Evolutionary conservation across 2,888 invertebrate genomes (phyloP), one percentile per base, ranked within the genome.

Genomic region (Ditylenchus weischeri): DNA sequence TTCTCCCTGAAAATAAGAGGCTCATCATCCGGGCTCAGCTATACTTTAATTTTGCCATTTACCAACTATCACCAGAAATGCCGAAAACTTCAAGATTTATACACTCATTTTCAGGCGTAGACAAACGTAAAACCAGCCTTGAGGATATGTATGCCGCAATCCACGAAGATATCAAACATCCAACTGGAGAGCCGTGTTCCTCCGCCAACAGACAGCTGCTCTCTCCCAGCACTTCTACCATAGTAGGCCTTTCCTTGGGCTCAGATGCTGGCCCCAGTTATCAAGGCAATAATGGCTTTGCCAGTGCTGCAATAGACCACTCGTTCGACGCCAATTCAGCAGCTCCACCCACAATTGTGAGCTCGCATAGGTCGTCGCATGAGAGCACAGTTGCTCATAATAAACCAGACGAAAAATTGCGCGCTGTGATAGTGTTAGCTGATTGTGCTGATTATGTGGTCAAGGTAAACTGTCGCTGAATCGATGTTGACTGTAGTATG

Each of bases 361-460:
- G 43, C 43, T 54, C 57, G 1, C 57, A 54, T 23, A 23, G 29
- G 23, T 54, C 13, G 57, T 54, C 57, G 8, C 23, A 29, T 29
- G 57, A 23, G 13, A 54, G 23, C 29, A 54, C 23, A 29, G 57
- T 8, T 23, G 11, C 23, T 29, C 23, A 1, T 29, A 29, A 21
- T 5, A 59, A 21, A 35, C 59, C 59, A 19, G 36, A 19, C 19
- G 29, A 21, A 38, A 23, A 59, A 35, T 19, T 36, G 19, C 36
- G 35, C 1, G 59, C 59, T 19, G 59, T 59, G 21, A 35, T 59
- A 36, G 59, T 77, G 23, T 50, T 77, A 0, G 77, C 74, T 13
- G 76, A 77, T 65, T 64, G 69, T 18, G 64, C 69, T 15, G 35
- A 21, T 29, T n/a, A 36, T 59, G 21, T 36, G 11, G 59, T 59